These are phyloP conservation scores for Cephalotes varians DNA, from an alignment of 2,888 invertebrate species.

Conservation along the genomic window DNA sequence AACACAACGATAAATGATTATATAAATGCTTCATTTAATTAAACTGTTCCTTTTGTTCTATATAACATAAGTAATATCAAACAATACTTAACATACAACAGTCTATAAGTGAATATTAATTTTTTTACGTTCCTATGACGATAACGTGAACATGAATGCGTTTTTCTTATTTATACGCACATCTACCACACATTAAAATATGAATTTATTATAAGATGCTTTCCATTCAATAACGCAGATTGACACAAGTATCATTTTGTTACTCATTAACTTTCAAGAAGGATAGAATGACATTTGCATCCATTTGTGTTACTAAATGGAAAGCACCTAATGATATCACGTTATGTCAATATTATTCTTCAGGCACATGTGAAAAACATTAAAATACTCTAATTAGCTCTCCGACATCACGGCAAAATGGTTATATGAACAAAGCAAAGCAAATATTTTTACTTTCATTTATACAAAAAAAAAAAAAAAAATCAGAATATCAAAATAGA, in stretches of 20 bases:
- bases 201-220: conserved; percentile 1
- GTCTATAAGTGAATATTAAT: conserved; percentile 49
- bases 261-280: too few species aligned
- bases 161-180: conserved; percentile 1
- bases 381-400: conserved; percentile 8
- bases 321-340: conserved; percentile 37
- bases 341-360: conserved; percentile 11
- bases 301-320: too few species aligned
- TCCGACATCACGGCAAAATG: not conserved
- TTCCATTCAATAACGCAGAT: too few species aligned
- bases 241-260: too few species aligned
- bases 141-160: not conserved
- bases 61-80: conserved; percentile 48
- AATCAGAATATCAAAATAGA: not conserved
- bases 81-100: conserved; percentile 50
- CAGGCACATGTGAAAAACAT: conserved; percentile 34
- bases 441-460: not conserved
- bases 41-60: conserved; percentile 12
- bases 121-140: conserved; percentile 19
- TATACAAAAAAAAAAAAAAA: not conserved
- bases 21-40: conserved; percentile 36
- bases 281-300: too few species aligned
- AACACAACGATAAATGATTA: not conserved
- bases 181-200: conserved; percentile 19
- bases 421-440: not conserved